Evolutionary conservation across 2,888 invertebrate genomes (phyloP), one percentile per base, ranked within the genome.

Genomic region (Sisyra terminalis): DNA sequence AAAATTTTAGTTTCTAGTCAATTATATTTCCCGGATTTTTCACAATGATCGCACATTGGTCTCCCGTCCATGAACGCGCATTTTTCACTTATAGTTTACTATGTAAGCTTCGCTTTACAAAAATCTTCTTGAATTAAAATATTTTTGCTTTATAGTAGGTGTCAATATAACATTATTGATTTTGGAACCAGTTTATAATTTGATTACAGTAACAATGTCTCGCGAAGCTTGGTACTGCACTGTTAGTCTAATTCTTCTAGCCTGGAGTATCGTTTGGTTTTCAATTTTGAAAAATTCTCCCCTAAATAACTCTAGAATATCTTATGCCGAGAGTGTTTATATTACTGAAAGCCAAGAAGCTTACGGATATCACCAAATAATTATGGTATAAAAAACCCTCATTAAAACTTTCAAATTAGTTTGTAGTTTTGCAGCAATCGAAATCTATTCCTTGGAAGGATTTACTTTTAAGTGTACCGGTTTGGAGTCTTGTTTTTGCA

Each of bases 301-400:
- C 3, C 13, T 15, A 3, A 13, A 35, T 14, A 35, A 35, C 10
- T 8, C 14, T 9, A 9, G 35, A 15, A 35, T 13, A 4, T 15
- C 14, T 13, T 35, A 35, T 14, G 16, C 14, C 13, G 35, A 35
- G 13, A 15, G 9, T 13, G 35, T 35, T 14, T 15, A 35, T 14
- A 35, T 35, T 35, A 35, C 35, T 9, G 35, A 35, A 15, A 15
- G 14, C 13, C 35, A 35, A 14, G 35, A 35, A 35, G 35, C 14
- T 15, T 13, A 35, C 14, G 35, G 35, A 35, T 35, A 9, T 35
- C 16, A 35, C 13, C 35, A 14, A 6, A 35, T 35, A 9, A 15
- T 35, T 13, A 15, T 15, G 14, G 16, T 35, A 35, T 35, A 3
- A 24, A 24, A 24, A 24, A 24, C 7, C 24, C 24, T 24, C n/a